A percentile compares a stretch with the other conserved stretches of the same genome.
phyloP scores from a whole-genome alignment of 2,797 vertebrate genomes.

The Xenentodon cancila region DNA sequence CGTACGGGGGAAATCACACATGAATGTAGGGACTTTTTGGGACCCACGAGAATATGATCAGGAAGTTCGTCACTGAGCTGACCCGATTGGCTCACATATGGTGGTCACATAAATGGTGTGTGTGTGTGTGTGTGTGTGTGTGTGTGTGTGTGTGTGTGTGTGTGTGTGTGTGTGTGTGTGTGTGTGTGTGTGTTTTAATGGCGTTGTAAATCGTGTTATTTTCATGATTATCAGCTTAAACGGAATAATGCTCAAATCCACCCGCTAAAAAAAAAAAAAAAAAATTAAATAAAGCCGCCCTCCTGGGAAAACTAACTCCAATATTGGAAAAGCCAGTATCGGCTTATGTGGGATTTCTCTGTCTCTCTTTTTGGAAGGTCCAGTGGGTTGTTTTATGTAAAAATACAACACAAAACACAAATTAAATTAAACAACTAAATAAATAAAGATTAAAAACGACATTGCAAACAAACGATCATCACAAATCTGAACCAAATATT shows the following conservation, averaged over 20 bases:
- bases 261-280: neutral
- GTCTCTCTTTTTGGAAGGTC: no score
- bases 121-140: neutral
- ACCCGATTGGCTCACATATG: conserved; percentile 53
- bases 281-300: conserved; percentile 9
- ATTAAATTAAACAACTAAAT: no score
- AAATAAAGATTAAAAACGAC: no score
- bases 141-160: no score
- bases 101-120: conserved; percentile 15
- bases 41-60: conserved; percentile 62
- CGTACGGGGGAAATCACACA: conserved; percentile 21
- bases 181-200: no score
- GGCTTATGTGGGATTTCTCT: neutral
- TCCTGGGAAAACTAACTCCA: conserved; percentile 44
- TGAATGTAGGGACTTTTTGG: conserved; percentile 14
- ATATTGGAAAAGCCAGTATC: neutral
- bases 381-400: no score
- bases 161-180: no score
- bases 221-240: conserved; percentile 43
- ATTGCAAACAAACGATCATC: no score
- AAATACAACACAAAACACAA: no score
- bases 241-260: neutral
- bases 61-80: conserved; percentile 78
- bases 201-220: conserved; percentile 49
- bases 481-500: no score